phyloP scores from a whole-genome alignment of 1,140 invertebrate genomes.

The Tyrophagus putrescentiae region DNA sequence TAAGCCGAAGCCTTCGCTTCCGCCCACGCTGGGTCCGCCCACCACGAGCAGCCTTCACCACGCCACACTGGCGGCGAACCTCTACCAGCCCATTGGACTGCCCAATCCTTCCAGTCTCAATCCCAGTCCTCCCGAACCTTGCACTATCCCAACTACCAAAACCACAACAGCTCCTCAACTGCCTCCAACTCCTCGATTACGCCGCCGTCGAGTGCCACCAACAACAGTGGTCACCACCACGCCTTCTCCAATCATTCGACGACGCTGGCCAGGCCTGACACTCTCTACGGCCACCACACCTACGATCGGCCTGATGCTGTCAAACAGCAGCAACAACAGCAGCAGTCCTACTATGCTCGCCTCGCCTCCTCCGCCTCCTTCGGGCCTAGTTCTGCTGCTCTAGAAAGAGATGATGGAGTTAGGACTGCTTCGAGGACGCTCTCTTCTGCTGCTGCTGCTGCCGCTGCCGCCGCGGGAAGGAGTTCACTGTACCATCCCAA shows the following conservation, averaged over 20 bases:
- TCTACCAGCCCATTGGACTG: slow-evolving; percentile 1
- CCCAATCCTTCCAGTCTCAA: background rate
- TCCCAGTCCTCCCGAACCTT: background rate
- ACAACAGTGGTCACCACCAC: background rate
- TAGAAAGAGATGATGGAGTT: too few relatives aligned
- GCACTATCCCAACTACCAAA: background rate
- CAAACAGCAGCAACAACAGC: background rate
- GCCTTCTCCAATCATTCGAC: background rate
- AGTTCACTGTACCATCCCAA: background rate
- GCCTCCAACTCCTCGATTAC: too few relatives aligned
- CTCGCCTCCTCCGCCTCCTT: background rate
- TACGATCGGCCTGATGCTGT: slow-evolving; percentile 11
- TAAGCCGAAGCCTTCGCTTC: slow-evolving; percentile 5
- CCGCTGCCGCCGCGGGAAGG: background rate
- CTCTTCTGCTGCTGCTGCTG: background rate
- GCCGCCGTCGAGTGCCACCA: too few relatives aligned
- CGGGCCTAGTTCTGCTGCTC: too few relatives aligned
- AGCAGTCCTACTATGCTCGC: background rate
- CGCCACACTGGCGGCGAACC: background rate
- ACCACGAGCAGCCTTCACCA: slow-evolving; percentile 9
- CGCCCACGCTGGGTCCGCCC: background rate
- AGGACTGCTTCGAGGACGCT: too few relatives aligned
- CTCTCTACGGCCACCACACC: slow-evolving; percentile 6
- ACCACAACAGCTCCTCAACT: too few relatives aligned
- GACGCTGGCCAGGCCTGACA: background rate